A percentile compares a stretch with the other conserved stretches of the same genome.
Conservation (phyloP, 2,113 vertebrate genomes). For the Phalacrocorax brasilianus region DNA sequence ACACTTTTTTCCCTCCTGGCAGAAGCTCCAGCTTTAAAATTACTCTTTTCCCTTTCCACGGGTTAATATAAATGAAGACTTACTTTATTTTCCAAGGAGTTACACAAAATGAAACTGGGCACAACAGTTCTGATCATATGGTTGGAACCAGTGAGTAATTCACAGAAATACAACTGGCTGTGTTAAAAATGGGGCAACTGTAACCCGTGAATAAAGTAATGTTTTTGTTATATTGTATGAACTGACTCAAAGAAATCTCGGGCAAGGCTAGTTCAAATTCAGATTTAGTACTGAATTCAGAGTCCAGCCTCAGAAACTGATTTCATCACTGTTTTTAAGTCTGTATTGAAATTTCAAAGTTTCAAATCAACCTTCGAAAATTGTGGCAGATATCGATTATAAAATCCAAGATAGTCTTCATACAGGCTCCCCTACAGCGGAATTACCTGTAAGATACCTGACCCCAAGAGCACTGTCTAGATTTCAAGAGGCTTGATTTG, state of each 20-base stretch:
- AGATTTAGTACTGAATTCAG: not conserved
- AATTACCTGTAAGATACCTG: not conserved
- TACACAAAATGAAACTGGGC: not conserved
- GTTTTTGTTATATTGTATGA: not conserved
- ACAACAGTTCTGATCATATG: not conserved
- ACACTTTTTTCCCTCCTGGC: not conserved
- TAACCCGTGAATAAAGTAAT: not conserved
- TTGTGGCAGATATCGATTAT: not conserved
- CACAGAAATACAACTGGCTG: not conserved
- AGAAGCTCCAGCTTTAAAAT: not conserved
- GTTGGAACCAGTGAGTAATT: not conserved
- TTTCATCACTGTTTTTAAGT: not conserved
- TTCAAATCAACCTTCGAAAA: not conserved
- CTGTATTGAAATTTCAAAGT: not conserved
- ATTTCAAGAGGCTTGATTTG: not conserved
- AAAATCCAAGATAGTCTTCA: not conserved
- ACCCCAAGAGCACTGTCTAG: not conserved
- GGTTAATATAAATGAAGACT: not conserved
- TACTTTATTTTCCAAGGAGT: not conserved
- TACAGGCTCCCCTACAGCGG: not conserved
- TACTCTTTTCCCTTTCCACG: not conserved
- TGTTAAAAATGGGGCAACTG: not conserved
- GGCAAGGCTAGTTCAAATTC: not conserved
- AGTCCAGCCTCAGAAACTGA: not conserved
- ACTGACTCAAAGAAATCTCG: not conserved